Conservation (phyloP, 2,888 invertebrate genomes). For the Zhuqinia jingwanae region DNA sequence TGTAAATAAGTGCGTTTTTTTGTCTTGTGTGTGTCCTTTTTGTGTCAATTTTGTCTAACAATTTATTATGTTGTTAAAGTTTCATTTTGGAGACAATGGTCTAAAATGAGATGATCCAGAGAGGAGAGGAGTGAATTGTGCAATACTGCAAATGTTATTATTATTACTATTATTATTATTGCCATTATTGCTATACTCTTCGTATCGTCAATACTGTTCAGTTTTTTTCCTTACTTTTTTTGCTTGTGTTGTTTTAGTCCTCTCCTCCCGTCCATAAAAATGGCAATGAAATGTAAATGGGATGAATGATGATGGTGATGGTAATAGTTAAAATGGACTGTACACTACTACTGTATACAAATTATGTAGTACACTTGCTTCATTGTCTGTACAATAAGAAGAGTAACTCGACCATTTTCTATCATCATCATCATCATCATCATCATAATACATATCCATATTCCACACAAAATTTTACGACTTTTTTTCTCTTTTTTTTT, state of each 20-base stretch:
- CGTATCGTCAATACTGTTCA: constrained; percentile 10
- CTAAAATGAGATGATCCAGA: constrained; percentile 4
- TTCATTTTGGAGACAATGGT: neutral
- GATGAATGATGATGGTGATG: constrained; percentile 31
- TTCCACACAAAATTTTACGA: constrained; percentile 69
- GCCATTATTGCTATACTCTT: neutral
- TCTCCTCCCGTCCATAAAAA: constrained; percentile 17
- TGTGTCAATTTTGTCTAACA: neutral
- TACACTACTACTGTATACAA: neutral
- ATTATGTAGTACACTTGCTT: constrained; percentile 13
- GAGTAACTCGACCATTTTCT: constrained; percentile 38
- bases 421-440: constrained; percentile 9
- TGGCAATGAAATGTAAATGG: constrained; percentile 58
- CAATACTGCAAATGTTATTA: neutral
- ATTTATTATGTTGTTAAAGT: neutral
- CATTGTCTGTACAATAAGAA: neutral
- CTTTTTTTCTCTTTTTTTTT: constrained; percentile 35
- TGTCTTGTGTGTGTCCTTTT: too few species aligned
- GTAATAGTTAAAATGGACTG: constrained; percentile 19
- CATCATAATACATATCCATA: constrained; percentile 56
- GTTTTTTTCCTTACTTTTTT: constrained; percentile 31
- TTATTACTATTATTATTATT: constrained; percentile 10
- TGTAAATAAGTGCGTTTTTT: too few species aligned
- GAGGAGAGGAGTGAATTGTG: neutral
- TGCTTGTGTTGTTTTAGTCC: constrained; percentile 7